Conservation (phyloP, 2,113 vertebrate genomes). For the Chaetodon auriga region DNA sequence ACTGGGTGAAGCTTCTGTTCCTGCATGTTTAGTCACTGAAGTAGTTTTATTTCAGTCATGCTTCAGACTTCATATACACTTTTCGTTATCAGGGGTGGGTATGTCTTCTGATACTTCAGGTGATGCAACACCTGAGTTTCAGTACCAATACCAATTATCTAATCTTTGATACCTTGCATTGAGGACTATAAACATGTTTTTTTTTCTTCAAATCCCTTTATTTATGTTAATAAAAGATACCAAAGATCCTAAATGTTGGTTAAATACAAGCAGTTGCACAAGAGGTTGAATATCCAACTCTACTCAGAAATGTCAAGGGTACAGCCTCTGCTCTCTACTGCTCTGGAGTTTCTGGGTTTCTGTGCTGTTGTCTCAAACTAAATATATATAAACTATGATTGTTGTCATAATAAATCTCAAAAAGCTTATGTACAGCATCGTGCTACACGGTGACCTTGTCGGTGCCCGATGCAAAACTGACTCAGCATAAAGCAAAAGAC, state of each 20-base stretch:
- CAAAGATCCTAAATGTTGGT: not conserved
- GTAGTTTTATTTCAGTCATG: not conserved
- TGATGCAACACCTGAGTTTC: too few relatives aligned
- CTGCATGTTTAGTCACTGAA: not conserved
- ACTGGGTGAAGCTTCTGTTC: conserved; percentile 5
- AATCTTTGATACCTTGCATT: not conserved
- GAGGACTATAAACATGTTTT: not conserved
- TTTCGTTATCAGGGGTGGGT: too few relatives aligned
- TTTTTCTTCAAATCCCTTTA: not conserved
- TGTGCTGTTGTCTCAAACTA: not conserved
- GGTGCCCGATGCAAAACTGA: conserved; percentile 7
- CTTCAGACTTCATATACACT: too few relatives aligned
- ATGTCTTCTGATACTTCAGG: too few relatives aligned
- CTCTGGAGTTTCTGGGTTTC: not conserved
- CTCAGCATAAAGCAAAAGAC: not conserved
- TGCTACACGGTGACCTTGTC: not conserved
- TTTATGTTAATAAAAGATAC: not conserved
- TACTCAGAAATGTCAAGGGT: not conserved
- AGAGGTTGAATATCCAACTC: not conserved
- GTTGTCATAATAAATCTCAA: not conserved
- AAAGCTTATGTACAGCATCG: not conserved
- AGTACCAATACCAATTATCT: too few relatives aligned
- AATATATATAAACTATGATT: not conserved
- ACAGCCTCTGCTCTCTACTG: not conserved
- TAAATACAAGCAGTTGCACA: not conserved